A percentile compares a stretch with the other conserved stretches of the same genome.
phyloP scores from a whole-genome alignment of 2,113 vertebrate species.

The Sarotherodon lohbergeri region DNA sequence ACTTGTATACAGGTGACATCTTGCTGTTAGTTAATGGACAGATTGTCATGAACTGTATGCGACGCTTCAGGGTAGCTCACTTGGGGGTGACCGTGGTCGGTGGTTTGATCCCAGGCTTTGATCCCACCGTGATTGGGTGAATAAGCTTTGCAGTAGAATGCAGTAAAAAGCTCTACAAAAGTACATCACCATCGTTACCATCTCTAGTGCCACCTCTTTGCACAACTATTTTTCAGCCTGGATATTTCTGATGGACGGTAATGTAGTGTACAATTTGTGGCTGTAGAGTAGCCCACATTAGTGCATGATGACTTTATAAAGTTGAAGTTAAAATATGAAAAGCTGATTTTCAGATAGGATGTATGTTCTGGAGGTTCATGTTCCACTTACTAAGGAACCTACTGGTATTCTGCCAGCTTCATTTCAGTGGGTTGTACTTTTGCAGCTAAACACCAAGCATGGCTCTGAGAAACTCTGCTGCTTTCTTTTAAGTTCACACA shows the following conservation, averaged over 20 bases:
- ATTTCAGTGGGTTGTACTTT: neutral
- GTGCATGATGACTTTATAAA: neutral
- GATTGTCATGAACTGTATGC: neutral
- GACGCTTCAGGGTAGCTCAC: neutral
- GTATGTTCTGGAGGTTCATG: neutral
- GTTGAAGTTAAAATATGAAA: neutral
- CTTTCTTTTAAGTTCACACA: neutral
- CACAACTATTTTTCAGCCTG: neutral
- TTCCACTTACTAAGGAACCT: fast-evolving
- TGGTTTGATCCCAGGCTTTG: neutral
- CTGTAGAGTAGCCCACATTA: neutral
- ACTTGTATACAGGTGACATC: neutral
- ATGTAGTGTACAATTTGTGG: neutral
- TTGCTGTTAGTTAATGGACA: neutral
- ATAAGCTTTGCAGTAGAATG: neutral
- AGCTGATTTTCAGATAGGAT: neutral
- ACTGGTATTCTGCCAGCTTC: neutral
- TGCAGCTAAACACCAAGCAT: neutral
- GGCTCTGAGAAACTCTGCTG: neutral
- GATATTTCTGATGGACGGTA: neutral
- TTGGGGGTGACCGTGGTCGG: neutral
- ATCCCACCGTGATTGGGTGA: neutral
- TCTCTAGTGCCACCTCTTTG: neutral
- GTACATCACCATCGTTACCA: neutral
- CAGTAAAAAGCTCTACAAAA: neutral